phyloP scores from a whole-genome alignment of 2,888 invertebrate species.

The Empis stercorea region DNA sequence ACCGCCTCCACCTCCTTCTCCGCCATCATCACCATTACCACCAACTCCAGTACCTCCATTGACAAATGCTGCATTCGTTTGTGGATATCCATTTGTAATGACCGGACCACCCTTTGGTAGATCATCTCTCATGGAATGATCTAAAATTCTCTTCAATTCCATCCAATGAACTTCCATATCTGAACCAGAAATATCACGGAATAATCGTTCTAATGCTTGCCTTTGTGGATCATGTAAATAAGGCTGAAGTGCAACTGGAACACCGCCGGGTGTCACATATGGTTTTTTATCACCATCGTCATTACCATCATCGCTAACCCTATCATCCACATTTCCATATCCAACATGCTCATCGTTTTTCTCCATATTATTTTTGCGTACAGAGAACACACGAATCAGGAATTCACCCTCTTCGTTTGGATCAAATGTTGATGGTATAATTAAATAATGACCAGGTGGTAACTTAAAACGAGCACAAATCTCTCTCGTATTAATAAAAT shows the following conservation, averaged over 20 bases:
- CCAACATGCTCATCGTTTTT: constrained; percentile 84
- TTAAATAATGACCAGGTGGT: constrained; percentile 79
- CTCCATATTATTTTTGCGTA: constrained; percentile 66
- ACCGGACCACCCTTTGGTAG: too few species aligned
- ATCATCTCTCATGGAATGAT: too few species aligned
- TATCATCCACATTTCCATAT: constrained; percentile 60
- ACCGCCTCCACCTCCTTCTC: too few species aligned
- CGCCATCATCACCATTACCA: too few species aligned
- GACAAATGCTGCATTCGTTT: too few species aligned
- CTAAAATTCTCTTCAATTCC: too few species aligned
- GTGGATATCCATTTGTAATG: too few species aligned
- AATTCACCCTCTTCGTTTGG: constrained; percentile 89
- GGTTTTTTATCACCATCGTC: constrained; percentile 3
- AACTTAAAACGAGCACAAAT: constrained; percentile 72
- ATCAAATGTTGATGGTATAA: constrained; percentile 89
- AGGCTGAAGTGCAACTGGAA: constrained; percentile 6
- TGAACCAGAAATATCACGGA: too few species aligned
- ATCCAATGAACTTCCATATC: too few species aligned
- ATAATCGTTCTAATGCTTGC: too few species aligned
- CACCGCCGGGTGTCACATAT: constrained; percentile 2
- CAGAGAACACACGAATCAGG: constrained; percentile 79
- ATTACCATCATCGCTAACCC: constrained; percentile 37
- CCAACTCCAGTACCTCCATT: too few species aligned
- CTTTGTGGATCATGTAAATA: constrained; percentile 8
- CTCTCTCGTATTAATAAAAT: constrained; percentile 86